Conservation (phyloP, 2,797 vertebrate genomes). For the Geotrypetes seraphini region DNA sequence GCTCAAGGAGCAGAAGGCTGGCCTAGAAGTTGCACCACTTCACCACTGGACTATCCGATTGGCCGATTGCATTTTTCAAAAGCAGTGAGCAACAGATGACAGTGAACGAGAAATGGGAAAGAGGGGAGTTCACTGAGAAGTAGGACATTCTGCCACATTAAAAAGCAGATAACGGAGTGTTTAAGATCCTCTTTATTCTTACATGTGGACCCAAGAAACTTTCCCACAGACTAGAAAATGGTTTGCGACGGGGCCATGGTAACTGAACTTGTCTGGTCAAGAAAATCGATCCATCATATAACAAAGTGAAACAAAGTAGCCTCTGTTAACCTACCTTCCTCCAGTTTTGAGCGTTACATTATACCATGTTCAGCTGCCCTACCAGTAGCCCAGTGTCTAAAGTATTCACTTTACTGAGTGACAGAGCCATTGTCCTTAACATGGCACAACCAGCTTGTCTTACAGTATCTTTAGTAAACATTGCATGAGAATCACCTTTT, state of each 20-base stretch:
- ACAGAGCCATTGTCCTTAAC: constrained; percentile 2
- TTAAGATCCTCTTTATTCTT: constrained; percentile 3
- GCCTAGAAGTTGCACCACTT: too few relatives aligned
- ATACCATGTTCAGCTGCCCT: constrained; percentile 1
- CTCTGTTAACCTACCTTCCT: constrained; percentile 9
- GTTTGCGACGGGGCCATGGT: constrained; percentile 4
- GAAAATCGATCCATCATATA: not conserved
- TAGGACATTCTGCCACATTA: constrained; percentile 1
- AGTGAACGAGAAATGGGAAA: too few relatives aligned
- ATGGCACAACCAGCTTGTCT: not conserved
- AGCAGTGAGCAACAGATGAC: too few relatives aligned
- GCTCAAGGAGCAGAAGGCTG: too few relatives aligned
- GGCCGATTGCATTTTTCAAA: too few relatives aligned
- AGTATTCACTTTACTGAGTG: not conserved
- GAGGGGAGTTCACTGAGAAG: constrained; percentile 2
- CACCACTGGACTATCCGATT: too few relatives aligned
- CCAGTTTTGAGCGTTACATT: constrained; percentile 6
- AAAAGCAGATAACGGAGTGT: not conserved
- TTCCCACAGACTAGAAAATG: constrained; percentile 14
- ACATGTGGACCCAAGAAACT: not conserved
- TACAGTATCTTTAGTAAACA: not conserved
- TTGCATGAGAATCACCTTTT: not conserved
- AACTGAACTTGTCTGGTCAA: constrained; percentile 12
- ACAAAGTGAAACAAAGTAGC: not conserved
- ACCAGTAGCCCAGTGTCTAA: not conserved